Base-by-base conservation (phyloP, 2,113 vertebrate genomes). In the Lophius piscatorius region DNA sequence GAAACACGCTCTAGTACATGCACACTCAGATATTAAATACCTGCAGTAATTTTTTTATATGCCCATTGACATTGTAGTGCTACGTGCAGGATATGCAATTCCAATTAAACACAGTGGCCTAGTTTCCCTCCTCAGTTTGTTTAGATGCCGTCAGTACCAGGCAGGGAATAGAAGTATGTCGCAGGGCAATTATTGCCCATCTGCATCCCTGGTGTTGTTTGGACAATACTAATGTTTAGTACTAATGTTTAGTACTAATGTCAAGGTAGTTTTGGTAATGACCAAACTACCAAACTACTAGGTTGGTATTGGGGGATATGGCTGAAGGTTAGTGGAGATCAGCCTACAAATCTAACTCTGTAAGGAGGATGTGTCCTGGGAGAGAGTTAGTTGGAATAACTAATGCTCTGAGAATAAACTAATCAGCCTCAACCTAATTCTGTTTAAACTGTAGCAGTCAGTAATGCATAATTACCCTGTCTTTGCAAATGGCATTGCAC, bases 381-480 rank as follows among this genome's bases (percentile, higher is more conserved):
- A 77, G 69, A 64, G 34, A 72, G 22, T 17, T 44, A 81, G 58
- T 72, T 55, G 71, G 62, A 58, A 73, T 64, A 71, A 48, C 74
- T 76, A 80, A 81, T 82, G 71, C 60, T 75, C 16, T 75, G 62
- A 77, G 78, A 79, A 83, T 73, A 74, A 81, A 45, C 33, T 22
- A 60, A 70, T 61, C 73, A 39, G 56, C 49, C 65, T 33, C 56
- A 56, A 50, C 56, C 46, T 48, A 55, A 22, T 62, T 61, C 68
- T 80, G 68, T 60, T 70, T 74, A 54, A 77, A 76, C 68, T 74
- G 57, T 57, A 60, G 63, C 66, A 80, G 70, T 82, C 81, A 83
- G 70, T 80, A n/a, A 82, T 36, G 55, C 69, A 70, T 85, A 82
- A 89, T 89, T 87, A 81, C 62, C 70, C 59, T 73, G 51, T 67